phyloP scores from a whole-genome alignment of 2,797 vertebrate species.

The Chaetodon trifasciatus region DNA sequence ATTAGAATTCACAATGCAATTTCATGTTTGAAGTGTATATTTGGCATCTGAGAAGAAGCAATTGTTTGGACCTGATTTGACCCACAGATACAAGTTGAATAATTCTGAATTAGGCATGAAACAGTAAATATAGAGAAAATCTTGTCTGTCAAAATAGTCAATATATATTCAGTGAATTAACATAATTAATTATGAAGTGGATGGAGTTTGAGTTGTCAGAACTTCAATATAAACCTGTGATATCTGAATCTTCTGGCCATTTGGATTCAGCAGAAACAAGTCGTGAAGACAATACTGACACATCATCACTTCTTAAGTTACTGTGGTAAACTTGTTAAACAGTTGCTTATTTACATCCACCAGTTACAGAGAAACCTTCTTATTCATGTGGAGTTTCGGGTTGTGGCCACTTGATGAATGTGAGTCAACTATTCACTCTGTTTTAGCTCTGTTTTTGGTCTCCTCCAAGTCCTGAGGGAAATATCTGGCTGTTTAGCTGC shows the following conservation, averaged over 20 bases:
- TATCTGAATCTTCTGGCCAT: not conserved
- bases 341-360: not conserved
- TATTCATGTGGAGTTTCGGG: too few species aligned
- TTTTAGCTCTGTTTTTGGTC: conserved; percentile 1
- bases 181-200: not conserved
- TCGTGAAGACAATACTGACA: not conserved
- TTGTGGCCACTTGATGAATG: not conserved
- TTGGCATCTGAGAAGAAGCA: not conserved
- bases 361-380: not conserved
- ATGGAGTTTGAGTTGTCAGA: not conserved
- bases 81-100: not conserved
- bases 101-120: not conserved
- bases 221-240: not conserved
- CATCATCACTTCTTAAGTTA: not conserved
- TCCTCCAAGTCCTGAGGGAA: not conserved
- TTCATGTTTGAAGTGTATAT: not conserved
- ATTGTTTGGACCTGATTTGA: not conserved
- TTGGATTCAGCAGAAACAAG: not conserved
- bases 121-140: not conserved
- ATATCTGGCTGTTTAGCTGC: not conserved
- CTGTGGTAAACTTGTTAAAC: too few species aligned
- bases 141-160: not conserved
- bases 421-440: not conserved
- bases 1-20: not conserved
- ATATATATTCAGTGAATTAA: not conserved